Conservation (phyloP, 2,888 invertebrate genomes). For the Gonocerus acuteangulatus region DNA sequence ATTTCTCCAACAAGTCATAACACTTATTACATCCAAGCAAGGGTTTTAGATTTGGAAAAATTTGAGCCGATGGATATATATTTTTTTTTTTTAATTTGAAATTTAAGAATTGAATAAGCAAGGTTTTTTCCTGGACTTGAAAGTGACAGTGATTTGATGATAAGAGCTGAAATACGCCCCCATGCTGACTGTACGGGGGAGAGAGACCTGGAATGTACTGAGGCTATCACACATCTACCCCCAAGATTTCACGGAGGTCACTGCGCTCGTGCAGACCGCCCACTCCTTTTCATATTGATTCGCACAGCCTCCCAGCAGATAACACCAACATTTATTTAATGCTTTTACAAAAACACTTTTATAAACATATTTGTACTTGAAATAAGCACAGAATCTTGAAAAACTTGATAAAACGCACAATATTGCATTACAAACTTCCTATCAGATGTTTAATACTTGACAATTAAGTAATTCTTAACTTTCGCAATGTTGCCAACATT, state of each 20-base stretch:
- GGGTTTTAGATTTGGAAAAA: background rate
- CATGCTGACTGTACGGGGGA: conserved; percentile 17
- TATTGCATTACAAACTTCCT: no score
- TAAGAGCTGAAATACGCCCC: conserved; percentile 6
- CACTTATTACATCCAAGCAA: conserved; percentile 10
- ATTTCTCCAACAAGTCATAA: no score
- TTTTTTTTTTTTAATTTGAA: background rate
- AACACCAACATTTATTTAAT: no score
- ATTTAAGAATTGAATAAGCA: conserved; percentile 28
- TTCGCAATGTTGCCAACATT: no score
- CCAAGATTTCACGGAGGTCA: conserved; percentile 1
- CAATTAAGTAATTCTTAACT: no score
- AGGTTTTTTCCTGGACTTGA: conserved; percentile 34
- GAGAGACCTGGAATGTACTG: conserved; percentile 5
- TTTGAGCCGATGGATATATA: conserved; percentile 9
- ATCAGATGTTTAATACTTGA: no score
- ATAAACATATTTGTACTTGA: no score
- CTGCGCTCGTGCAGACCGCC: conserved; percentile 16
- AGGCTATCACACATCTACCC: background rate
- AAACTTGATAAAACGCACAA: no score
- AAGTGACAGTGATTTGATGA: conserved; percentile 12
- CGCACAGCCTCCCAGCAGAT: background rate
- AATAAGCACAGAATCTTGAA: no score
- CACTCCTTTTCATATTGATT: conserved; percentile 1
- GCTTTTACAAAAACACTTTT: no score